Percentiles rank a stretch among this genome's conserved stretches.
These are phyloP conservation scores for Cheiracanthium punctorium DNA, from an alignment of 2,888 invertebrate genomes.

Conservation along the genomic window DNA sequence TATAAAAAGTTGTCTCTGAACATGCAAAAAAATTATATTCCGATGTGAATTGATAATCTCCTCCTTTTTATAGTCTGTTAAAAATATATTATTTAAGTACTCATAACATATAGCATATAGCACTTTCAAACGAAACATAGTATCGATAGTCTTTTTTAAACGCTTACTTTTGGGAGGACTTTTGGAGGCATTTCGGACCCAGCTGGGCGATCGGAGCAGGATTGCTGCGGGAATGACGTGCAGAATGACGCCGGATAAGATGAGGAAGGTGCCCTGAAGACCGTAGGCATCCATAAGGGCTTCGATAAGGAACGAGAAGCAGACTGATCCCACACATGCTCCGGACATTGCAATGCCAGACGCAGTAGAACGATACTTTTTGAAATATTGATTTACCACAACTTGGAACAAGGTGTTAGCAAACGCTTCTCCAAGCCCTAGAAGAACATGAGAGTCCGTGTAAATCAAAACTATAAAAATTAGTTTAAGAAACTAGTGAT, in stretches of 20 bases:
- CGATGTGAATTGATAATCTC: too few species aligned
- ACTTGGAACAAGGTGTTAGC: slow-evolving; percentile 70
- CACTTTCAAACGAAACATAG: too few species aligned
- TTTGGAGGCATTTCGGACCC: slow-evolving; percentile 31
- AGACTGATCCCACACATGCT: slow-evolving; percentile 70
- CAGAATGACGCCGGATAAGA: slow-evolving; percentile 62
- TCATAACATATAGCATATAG: too few species aligned
- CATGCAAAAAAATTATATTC: too few species aligned
- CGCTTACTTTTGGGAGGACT: slow-evolving; percentile 36
- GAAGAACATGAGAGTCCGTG: not conserved
- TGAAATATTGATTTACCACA: slow-evolving; percentile 71
- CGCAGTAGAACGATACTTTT: slow-evolving; percentile 69
- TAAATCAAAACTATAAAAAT: too few species aligned
- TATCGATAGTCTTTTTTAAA: too few species aligned
- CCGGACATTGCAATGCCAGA: slow-evolving; percentile 71
- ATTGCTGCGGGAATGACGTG: slow-evolving; percentile 62
- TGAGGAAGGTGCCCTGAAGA: slow-evolving; percentile 68
- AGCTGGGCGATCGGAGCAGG: slow-evolving; percentile 40
- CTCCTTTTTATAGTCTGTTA: too few species aligned
- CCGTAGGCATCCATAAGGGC: slow-evolving; percentile 58
- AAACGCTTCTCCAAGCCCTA: slow-evolving; percentile 70
- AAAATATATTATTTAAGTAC: too few species aligned
- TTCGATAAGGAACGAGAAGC: slow-evolving; percentile 69
- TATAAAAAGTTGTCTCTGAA: too few species aligned
- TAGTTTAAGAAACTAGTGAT: too few species aligned